Percentiles rank a stretch among this genome's conserved stretches.
These are phyloP conservation scores for Nannoperca australis DNA, from an alignment of 2,797 vertebrate genomes.

Conservation along the genomic window DNA sequence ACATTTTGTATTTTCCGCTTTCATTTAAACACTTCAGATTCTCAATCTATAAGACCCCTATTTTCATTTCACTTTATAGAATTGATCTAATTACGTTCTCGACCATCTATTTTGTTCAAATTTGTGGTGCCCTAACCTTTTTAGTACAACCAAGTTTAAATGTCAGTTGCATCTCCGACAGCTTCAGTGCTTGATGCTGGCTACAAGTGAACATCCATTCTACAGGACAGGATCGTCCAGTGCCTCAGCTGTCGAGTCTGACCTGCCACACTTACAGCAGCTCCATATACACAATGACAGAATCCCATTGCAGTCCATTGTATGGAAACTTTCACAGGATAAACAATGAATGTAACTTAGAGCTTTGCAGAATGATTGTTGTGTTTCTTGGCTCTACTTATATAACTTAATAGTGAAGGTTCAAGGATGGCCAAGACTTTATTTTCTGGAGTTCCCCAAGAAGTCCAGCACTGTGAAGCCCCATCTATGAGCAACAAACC, in stretches of 20 bases:
- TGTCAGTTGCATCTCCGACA: neutral
- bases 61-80: no score
- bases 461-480: constrained; percentile 29
- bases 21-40: no score
- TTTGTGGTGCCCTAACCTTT: neutral
- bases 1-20: neutral
- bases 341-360: neutral
- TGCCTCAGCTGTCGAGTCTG: no score
- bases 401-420: neutral
- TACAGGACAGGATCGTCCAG: no score
- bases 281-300: neutral
- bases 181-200: neutral
- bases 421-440: neutral
- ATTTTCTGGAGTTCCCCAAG: constrained; percentile 44
- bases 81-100: neutral
- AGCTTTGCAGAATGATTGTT: neutral
- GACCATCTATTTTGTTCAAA: neutral
- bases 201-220: neutral
- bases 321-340: neutral
- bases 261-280: neutral
- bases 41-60: no score
- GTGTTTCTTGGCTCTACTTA: constrained; percentile 12
- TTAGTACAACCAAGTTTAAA: no score
- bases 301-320: neutral
- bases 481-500: neutral